These are phyloP conservation scores for Zygothrica quintamaculata DNA, from an alignment of 2,888 invertebrate species.

Conservation along the genomic window DNA sequence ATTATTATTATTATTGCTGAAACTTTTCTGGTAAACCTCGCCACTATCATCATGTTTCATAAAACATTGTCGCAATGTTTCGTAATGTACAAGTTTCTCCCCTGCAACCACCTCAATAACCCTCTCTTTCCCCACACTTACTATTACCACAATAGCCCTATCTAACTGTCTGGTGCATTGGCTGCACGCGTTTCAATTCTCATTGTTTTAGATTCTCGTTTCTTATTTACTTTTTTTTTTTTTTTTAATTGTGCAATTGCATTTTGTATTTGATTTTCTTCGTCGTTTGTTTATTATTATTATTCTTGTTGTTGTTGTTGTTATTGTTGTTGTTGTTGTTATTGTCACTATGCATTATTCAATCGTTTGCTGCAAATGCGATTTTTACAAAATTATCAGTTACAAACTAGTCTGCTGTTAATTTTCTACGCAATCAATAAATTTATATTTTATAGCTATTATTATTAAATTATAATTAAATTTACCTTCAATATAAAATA, in stretches of 20 bases:
- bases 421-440: too few relatives aligned
- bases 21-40: constrained; percentile 29
- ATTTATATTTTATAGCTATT: too few relatives aligned
- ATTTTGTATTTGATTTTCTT: constrained; percentile 57
- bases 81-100: constrained; percentile 12
- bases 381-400: constrained; percentile 24
- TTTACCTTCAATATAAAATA: too few relatives aligned
- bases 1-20: background rate
- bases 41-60: constrained; percentile 20
- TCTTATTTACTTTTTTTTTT: constrained; percentile 47
- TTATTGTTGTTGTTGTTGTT: constrained; percentile 15
- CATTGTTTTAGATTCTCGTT: constrained; percentile 15
- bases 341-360: constrained; percentile 20
- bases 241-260: constrained; percentile 43
- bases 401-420: too few relatives aligned
- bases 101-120: background rate
- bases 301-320: constrained; percentile 7
- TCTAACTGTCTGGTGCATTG: constrained; percentile 31
- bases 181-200: constrained; percentile 41
- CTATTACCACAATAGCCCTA: background rate
- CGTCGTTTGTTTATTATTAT: constrained; percentile 10
- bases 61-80: constrained; percentile 32
- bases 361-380: constrained; percentile 51
- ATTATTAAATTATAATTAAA: too few relatives aligned
- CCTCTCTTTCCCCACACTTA: too few relatives aligned